These are phyloP conservation scores for Lathronympha strigana DNA, from an alignment of 2,888 invertebrate species.

Conservation along the genomic window DNA sequence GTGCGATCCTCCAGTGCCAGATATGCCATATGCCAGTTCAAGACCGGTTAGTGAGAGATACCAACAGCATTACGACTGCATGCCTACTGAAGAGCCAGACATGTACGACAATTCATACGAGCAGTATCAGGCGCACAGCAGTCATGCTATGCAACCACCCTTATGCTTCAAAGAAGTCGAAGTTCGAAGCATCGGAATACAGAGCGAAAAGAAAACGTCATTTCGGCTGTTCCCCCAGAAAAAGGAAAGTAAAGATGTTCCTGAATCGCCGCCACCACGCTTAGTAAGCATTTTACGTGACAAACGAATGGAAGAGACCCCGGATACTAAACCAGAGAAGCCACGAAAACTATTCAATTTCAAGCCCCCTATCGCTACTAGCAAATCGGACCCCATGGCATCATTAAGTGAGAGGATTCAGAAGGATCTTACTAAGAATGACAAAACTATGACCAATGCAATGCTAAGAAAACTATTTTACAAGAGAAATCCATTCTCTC, in stretches of 20 bases:
- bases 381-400: conserved; percentile 50
- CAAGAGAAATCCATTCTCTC: conserved; percentile 74
- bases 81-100: conserved; percentile 48
- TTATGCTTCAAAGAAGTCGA: conserved; percentile 75
- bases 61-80: conserved; percentile 44
- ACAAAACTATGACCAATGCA: conserved; percentile 64
- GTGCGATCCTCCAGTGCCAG: background rate
- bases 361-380: conserved; percentile 55
- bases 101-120: conserved; percentile 48
- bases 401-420: conserved; percentile 61
- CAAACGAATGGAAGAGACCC: conserved; percentile 48
- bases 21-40: conserved; percentile 4
- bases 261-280: conserved; percentile 34
- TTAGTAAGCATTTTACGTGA: conserved; percentile 41
- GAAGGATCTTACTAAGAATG: conserved; percentile 62
- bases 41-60: conserved; percentile 26
- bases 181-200: conserved; percentile 73
- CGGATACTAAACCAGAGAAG: conserved; percentile 43
- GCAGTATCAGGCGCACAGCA: conserved; percentile 44
- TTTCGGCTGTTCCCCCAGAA: conserved; percentile 62
- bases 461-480: conserved; percentile 70
- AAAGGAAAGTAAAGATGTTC: conserved; percentile 52
- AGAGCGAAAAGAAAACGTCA: conserved; percentile 70
- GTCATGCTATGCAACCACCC: conserved; percentile 55
- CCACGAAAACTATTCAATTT: conserved; percentile 55